These are phyloP conservation scores for Pteropus alecto DNA, from an alignment of 2,113 vertebrate genomes.

Conservation along the genomic window DNA sequence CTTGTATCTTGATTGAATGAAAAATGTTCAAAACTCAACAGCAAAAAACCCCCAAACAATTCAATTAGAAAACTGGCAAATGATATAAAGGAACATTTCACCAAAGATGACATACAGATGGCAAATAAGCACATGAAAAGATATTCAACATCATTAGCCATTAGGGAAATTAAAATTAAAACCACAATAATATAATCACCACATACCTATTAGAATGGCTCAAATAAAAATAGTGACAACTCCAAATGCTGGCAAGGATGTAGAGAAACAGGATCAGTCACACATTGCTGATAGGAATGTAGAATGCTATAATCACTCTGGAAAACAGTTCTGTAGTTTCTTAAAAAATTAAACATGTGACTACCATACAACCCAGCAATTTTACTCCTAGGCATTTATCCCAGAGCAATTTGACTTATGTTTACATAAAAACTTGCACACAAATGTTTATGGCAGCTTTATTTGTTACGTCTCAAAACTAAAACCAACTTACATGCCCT, in stretches of 20 bases:
- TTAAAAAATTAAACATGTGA: neutral
- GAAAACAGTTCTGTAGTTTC: slow-evolving; percentile 15
- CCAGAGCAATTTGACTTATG: neutral
- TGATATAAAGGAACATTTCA: neutral
- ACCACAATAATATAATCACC: neutral
- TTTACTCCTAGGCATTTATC: neutral
- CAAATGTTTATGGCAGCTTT: neutral
- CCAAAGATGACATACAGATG: neutral
- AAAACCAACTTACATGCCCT: neutral
- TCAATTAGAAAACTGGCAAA: slow-evolving; percentile 5
- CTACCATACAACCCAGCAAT: neutral
- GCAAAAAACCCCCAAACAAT: neutral
- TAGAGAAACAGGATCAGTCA: neutral
- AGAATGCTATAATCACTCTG: neutral
- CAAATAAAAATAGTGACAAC: neutral
- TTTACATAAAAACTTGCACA: neutral
- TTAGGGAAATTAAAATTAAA: slow-evolving; percentile 1
- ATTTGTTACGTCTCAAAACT: neutral
- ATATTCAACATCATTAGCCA: neutral
- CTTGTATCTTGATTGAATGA: neutral
- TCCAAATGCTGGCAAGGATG: neutral
- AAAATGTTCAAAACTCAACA: slow-evolving; percentile 9
- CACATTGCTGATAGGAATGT: neutral
- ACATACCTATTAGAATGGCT: neutral
- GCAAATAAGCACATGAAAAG: neutral